phyloP scores from a whole-genome alignment of 2,797 vertebrate species.

The Amphiprion clarkii region DNA sequence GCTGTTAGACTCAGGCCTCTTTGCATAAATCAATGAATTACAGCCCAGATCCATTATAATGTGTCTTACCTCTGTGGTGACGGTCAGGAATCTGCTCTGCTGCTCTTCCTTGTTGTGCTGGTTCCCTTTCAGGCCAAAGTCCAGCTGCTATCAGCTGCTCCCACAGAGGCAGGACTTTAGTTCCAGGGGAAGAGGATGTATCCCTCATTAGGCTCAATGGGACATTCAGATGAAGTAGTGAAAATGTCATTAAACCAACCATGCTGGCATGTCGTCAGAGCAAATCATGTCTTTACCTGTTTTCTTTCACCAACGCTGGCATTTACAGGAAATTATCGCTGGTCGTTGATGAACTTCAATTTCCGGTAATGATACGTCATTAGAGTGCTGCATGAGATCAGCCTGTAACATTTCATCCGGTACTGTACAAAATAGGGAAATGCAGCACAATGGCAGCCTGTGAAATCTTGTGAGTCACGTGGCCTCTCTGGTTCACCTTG shows the following conservation, averaged over 20 bases:
- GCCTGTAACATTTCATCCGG: conserved; percentile 11
- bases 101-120: conserved; percentile 67
- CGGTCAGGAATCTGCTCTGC: conserved; percentile 31
- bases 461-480: conserved; percentile 27
- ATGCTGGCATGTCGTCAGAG: conserved; percentile 46
- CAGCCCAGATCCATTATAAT: conserved; percentile 19
- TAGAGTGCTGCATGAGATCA: conserved; percentile 15
- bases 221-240: conserved; percentile 62
- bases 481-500: conserved; percentile 43
- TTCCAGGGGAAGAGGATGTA: conserved; percentile 52
- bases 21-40: conserved; percentile 39
- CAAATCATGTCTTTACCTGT: conserved; percentile 29
- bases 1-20: conserved; percentile 26
- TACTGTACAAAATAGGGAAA: not conserved
- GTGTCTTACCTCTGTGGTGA: conserved; percentile 70
- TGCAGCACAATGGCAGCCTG: conserved; percentile 22
- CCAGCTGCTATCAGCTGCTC: conserved; percentile 77
- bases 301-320: conserved; percentile 13
- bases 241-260: conserved; percentile 62
- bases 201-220: conserved; percentile 70
- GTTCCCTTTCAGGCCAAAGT: conserved; percentile 80
- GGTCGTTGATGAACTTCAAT: not conserved
- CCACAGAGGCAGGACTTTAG: conserved; percentile 72
- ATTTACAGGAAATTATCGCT: conserved; percentile 18
- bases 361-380: conserved; percentile 25